Percentiles rank a stretch among this genome's conserved stretches.
These are phyloP conservation scores for Hemithea aestivaria DNA, from an alignment of 2,888 invertebrate genomes.

Conservation along the genomic window DNA sequence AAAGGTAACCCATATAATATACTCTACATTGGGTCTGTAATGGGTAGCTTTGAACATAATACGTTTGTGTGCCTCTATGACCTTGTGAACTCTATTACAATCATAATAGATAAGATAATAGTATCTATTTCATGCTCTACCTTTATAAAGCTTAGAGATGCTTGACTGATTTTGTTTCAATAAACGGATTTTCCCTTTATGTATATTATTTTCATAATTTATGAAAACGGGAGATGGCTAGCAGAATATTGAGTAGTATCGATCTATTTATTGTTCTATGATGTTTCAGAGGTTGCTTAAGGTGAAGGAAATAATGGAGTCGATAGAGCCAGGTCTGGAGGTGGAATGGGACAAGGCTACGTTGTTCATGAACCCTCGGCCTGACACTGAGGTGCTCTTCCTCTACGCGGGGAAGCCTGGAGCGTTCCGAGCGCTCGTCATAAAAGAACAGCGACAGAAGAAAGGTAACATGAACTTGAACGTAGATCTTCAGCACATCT, in stretches of 20 bases:
- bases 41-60: no score
- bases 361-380: constrained; percentile 57
- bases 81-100: no score
- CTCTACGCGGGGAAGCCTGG: constrained; percentile 48
- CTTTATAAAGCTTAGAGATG: constrained; percentile 13
- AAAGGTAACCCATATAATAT: constrained; percentile 40
- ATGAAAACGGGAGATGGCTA: no score
- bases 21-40: no score
- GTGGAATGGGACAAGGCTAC: constrained; percentile 54
- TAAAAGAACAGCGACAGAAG: constrained; percentile 49
- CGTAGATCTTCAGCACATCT: no score
- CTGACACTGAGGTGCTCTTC: constrained; percentile 50
- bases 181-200: background rate
- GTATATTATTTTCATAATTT: background rate
- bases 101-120: no score
- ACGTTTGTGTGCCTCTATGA: no score
- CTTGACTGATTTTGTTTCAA: constrained; percentile 11
- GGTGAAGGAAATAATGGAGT: constrained; percentile 44
- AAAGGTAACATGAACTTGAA: constrained; percentile 34
- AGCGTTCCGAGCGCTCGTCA: constrained; percentile 53
- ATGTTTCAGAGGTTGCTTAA: constrained; percentile 41
- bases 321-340: constrained; percentile 35
- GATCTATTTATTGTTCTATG: background rate
- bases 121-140: constrained; percentile 9
- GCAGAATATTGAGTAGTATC: no score